These are phyloP conservation scores for Cricetomys ansorgei DNA, from an alignment of 2,113 vertebrate species.

Conservation along the genomic window DNA sequence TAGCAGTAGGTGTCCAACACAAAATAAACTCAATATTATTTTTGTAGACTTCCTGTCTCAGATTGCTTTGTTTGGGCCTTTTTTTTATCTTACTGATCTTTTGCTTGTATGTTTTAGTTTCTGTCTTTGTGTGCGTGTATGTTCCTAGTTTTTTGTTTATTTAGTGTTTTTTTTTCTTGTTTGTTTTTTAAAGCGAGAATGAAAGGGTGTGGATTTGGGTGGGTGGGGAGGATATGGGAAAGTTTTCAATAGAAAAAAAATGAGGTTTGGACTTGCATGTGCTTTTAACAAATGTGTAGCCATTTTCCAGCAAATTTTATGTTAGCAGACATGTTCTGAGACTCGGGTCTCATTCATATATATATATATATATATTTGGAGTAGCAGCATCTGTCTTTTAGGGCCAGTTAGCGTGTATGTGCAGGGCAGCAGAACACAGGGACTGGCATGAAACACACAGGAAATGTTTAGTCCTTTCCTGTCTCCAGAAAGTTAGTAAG, in stretches of 20 bases:
- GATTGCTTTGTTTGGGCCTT: not conserved
- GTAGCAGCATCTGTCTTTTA: not conserved
- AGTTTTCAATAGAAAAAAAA: not conserved
- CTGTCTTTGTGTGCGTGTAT: not conserved
- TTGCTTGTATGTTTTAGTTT: not conserved
- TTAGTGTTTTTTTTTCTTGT: not conserved
- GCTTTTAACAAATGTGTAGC: slow-evolving; percentile 4
- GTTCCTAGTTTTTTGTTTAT: not conserved
- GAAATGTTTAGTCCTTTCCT: slow-evolving; percentile 5
- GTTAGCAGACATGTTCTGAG: slow-evolving; percentile 8
- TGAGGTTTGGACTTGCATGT: not conserved
- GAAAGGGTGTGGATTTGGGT: not conserved
- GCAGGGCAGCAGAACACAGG: not conserved
- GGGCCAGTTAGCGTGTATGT: not conserved
- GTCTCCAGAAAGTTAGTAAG: not conserved
- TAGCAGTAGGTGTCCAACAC: no score
- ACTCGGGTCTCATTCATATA: not conserved
- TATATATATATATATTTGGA: not conserved
- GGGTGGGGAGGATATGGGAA: not conserved
- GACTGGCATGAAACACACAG: not conserved
- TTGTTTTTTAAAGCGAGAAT: not conserved
- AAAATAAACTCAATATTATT: not conserved
- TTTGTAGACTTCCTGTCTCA: not conserved
- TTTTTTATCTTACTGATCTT: not conserved
- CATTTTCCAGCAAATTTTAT: slow-evolving; percentile 14